Percentiles rank a stretch among this genome's conserved stretches.
phyloP scores from a whole-genome alignment of 1,140 invertebrate species.

The Psix sp. region DNA sequence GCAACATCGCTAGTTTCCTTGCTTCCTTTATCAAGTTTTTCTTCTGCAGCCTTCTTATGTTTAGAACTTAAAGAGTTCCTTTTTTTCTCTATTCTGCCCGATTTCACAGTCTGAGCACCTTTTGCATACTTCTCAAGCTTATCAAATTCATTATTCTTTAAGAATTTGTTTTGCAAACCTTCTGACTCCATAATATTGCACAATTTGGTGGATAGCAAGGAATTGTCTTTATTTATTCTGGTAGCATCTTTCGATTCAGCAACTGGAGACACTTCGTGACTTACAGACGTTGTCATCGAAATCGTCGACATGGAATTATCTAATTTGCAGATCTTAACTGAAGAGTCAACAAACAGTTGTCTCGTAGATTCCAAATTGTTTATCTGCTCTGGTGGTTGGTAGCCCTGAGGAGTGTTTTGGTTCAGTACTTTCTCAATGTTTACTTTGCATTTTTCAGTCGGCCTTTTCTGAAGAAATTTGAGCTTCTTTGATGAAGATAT shows the following conservation, averaged over 20 bases:
- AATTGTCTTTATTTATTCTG: neutral
- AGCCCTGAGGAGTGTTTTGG: too few relatives aligned
- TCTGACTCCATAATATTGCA: neutral
- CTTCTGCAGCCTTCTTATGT: constrained; percentile 8
- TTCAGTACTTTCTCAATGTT: constrained; percentile 27
- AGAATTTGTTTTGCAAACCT: neutral
- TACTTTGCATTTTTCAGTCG: neutral
- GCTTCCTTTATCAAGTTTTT: neutral
- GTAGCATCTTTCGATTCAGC: neutral
- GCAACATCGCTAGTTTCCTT: neutral
- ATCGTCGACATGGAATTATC: constrained; percentile 34
- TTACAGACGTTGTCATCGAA: constrained; percentile 10
- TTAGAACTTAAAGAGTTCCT: constrained; percentile 11
- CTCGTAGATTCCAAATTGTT: constrained; percentile 29
- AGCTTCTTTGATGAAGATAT: constrained; percentile 37
- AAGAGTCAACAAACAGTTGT: constrained; percentile 13
- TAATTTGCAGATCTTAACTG: constrained; percentile 15
- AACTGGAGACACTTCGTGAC: constrained; percentile 6
- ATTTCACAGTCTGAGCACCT: neutral
- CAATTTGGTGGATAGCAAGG: neutral
- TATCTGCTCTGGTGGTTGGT: neutral
- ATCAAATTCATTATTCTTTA: constrained; percentile 4
- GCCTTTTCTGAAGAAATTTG: constrained; percentile 9
- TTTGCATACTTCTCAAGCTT: constrained; percentile 15
- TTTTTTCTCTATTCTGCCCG: constrained; percentile 5